A percentile compares a stretch with the other conserved stretches of the same genome.
Conservation (phyloP, 2,888 invertebrate genomes). For the Pandemis cinnamomeana region DNA sequence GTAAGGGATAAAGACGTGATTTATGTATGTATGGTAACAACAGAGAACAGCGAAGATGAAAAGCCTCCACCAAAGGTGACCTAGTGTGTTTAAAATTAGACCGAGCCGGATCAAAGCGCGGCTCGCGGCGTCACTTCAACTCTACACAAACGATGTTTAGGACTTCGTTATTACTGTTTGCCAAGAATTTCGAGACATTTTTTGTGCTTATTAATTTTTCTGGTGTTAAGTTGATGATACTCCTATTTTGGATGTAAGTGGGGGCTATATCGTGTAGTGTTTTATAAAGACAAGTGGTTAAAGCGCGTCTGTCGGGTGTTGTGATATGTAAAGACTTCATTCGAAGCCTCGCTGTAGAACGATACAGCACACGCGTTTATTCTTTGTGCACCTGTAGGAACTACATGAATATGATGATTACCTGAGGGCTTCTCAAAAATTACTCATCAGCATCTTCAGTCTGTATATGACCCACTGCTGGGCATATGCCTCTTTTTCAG, state of each 20-base stretch:
- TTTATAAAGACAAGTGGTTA: background rate
- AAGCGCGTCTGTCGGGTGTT: background rate
- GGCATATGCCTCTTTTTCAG: too few relatives aligned
- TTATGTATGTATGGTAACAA: background rate
- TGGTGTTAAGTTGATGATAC: background rate
- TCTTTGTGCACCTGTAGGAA: too few relatives aligned
- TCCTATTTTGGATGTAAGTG: background rate
- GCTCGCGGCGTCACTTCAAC: slow-evolving; percentile 22
- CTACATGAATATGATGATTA: too few relatives aligned
- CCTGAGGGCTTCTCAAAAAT: too few relatives aligned
- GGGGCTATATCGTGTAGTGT: background rate
- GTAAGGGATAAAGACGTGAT: too few relatives aligned
- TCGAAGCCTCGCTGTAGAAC: too few relatives aligned
- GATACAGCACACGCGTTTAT: too few relatives aligned
- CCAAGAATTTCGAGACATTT: slow-evolving; percentile 16
- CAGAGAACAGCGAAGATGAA: slow-evolving; percentile 16
- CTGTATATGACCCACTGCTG: too few relatives aligned
- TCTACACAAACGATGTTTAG: slow-evolving; percentile 30
- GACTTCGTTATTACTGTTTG: slow-evolving; percentile 16
- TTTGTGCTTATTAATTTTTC: slow-evolving; percentile 17
- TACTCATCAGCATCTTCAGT: too few relatives aligned
- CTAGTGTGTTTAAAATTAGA: slow-evolving; percentile 39
- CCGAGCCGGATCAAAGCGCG: slow-evolving; percentile 30
- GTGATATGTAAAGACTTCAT: background rate
- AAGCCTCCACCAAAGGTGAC: slow-evolving; percentile 29